Conservation (phyloP, 2,113 vertebrate genomes). For the Colossoma macropomum region DNA sequence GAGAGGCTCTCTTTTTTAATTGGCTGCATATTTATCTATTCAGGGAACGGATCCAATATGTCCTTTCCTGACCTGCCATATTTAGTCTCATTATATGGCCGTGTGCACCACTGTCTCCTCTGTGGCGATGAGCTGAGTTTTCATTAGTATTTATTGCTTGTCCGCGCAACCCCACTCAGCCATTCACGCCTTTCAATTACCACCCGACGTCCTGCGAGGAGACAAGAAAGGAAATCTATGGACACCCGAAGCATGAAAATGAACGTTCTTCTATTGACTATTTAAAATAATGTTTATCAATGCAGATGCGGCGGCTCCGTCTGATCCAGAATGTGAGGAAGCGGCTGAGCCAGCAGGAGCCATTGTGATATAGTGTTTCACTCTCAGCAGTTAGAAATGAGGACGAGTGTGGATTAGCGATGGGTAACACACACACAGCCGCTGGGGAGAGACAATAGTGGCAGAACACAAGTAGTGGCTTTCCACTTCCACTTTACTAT, state of each 20-base stretch:
- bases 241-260: slow-evolving; percentile 36
- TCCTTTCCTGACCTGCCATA: slow-evolving; percentile 46
- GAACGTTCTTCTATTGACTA: slow-evolving; percentile 55
- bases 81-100: slow-evolving; percentile 53
- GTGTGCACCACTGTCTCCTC: slow-evolving; percentile 20
- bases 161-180: slow-evolving; percentile 28
- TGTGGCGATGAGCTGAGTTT: slow-evolving; percentile 32
- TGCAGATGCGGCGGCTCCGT: slow-evolving; percentile 39
- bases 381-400: not conserved
- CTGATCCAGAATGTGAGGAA: slow-evolving; percentile 29
- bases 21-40: slow-evolving; percentile 52
- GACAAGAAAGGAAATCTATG: slow-evolving; percentile 25
- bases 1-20: slow-evolving; percentile 36
- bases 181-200: slow-evolving; percentile 52
- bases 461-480: not conserved
- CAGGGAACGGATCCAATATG: slow-evolving; percentile 41
- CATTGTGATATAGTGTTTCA: slow-evolving; percentile 38
- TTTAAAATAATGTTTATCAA: slow-evolving; percentile 63
- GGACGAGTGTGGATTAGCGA: slow-evolving; percentile 22
- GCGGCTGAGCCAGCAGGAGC: slow-evolving; percentile 58
- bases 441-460: not conserved
- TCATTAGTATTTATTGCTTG: slow-evolving; percentile 57
- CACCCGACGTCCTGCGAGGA: not conserved
- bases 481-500: not conserved
- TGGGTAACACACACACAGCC: not conserved